Base-by-base conservation (phyloP, 2,113 vertebrate species). In the Hemichromis elongatus region DNA sequence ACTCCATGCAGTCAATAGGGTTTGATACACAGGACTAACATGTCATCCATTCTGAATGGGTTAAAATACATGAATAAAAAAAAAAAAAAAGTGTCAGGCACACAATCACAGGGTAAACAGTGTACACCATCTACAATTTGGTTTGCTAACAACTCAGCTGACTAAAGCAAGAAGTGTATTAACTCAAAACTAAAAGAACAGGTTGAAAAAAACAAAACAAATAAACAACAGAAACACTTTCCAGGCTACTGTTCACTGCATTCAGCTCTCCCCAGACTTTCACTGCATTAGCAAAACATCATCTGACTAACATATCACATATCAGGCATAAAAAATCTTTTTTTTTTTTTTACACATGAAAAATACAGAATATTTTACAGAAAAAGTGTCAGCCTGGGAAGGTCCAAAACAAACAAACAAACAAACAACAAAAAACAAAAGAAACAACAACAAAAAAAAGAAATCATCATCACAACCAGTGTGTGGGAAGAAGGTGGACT, bases 1-100 rank as follows among this genome's bases (percentile, higher is more conserved):
- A 90, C 91, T 87, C 86, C 94, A 95, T 95, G 94, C 95, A 94
- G 93, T 94, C 91, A 84, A 79, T 47, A 89, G 83, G 89, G 89
- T 90, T 92, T 86, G 77, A 93, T 90, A 93, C 90, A 89, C 81
- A 94, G 11, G 54, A 84, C 35, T 66, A 82, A 92, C 73, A 85
- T 86, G 88, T 88, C 68, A 86, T 84, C 81, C 88, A 88, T 78
- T 92, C 82, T 53, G 83, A 87, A 86, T 85, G 85, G 77, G 82
- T 90, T 87, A 55, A 78, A 92, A 88, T 33, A 12, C 61, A 70
- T 83, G 54, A 54, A 77, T 28, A 16, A 80, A 55, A 82, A 53
- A 54, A 50, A 55, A 56, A 80, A 42, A 66, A 75, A 66, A 78
- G 54, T 70, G 52, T 59, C 91, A 92, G 88, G 83, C 89, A 91